These are phyloP conservation scores for Diglossa cyanea DNA, from an alignment of 2,797 vertebrate species.

Conservation along the genomic window DNA sequence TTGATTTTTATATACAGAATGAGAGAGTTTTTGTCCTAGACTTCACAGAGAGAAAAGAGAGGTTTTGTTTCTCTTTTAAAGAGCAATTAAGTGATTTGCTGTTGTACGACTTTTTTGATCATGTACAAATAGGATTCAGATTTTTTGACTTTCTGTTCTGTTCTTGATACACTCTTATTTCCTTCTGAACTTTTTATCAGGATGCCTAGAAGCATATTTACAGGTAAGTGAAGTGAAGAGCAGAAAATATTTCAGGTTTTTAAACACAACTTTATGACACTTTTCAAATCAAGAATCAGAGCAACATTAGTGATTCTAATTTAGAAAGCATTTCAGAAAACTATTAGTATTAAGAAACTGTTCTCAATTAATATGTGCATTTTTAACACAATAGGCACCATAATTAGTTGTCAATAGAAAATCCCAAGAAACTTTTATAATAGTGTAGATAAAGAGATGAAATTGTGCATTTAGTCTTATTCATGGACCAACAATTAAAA, in stretches of 20 bases:
- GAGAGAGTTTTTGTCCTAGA: background rate
- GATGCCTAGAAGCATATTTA: background rate
- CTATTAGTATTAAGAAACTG: background rate
- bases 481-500: conserved; percentile 6
- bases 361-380: background rate
- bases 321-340: background rate
- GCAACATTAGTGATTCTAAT: background rate
- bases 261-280: background rate
- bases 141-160: background rate
- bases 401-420: background rate
- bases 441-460: background rate
- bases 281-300: background rate
- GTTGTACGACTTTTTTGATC: background rate
- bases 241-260: background rate
- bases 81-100: background rate
- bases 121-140: background rate
- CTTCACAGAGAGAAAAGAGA: background rate
- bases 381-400: background rate
- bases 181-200: background rate
- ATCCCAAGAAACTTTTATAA: background rate
- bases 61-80: background rate
- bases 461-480: background rate
- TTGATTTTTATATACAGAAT: background rate
- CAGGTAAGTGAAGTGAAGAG: background rate
- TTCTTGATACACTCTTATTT: background rate